Percentiles rank a stretch among this genome's conserved stretches.
phyloP scores from a whole-genome alignment of 2,113 vertebrate species.

The Lophura nycthemera region DNA sequence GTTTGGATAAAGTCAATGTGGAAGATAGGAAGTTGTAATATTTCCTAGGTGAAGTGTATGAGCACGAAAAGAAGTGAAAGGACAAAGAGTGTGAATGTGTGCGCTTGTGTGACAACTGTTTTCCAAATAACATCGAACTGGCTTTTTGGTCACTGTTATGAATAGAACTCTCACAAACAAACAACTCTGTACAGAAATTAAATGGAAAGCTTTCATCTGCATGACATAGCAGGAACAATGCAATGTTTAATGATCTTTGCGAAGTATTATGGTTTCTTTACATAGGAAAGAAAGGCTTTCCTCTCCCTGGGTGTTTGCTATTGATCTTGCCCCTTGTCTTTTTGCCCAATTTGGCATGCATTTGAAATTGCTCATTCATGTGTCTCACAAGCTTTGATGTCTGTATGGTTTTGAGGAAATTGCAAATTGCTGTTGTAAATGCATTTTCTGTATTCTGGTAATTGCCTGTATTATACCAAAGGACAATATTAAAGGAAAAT shows the following conservation, averaged over 20 bases:
- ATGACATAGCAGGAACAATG: conserved; percentile 13
- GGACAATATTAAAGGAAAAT: neutral
- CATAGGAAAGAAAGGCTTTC: neutral
- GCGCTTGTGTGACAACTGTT: neutral
- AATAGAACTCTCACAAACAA: neutral
- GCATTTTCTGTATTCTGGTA: conserved; percentile 10
- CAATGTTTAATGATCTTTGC: neutral
- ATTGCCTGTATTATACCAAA: conserved; percentile 19
- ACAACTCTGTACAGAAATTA: neutral
- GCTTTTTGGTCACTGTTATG: neutral
- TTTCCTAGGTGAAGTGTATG: neutral
- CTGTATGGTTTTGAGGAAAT: conserved; percentile 24
- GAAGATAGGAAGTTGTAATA: neutral
- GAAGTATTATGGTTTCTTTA: conserved; percentile 7
- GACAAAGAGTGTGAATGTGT: rapidly evolving
- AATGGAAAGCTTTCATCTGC: conserved; percentile 38
- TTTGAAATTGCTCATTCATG: conserved; percentile 43
- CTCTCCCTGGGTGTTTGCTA: neutral
- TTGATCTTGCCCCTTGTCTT: conserved; percentile 40
- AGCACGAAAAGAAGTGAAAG: neutral
- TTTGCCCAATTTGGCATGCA: conserved; percentile 30
- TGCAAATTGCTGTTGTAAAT: conserved; percentile 8
- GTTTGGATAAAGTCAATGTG: neutral
- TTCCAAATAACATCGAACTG: neutral
- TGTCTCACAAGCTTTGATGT: conserved; percentile 42